Conservation (phyloP, 1,140 invertebrate species). For the Zaprionus lachaisei region DNA sequence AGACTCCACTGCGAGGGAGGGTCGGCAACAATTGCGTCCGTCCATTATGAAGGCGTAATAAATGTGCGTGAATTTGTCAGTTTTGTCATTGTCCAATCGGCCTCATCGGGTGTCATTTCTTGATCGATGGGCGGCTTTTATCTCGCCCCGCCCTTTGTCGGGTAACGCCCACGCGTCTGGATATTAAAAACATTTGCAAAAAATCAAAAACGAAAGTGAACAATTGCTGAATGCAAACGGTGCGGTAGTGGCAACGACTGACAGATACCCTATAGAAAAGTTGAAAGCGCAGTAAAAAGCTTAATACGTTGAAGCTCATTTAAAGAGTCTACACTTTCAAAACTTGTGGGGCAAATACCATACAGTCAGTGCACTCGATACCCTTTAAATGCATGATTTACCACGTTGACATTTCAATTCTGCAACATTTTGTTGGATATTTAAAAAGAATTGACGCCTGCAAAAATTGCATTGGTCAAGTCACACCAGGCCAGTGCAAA, state of each 20-base stretch:
- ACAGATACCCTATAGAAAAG: not conserved
- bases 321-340: not conserved
- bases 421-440: conserved; percentile 2
- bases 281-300: not conserved
- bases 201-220: conserved; percentile 5
- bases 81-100: conserved; percentile 49
- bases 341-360: not conserved
- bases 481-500: not conserved
- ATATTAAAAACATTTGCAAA: conserved; percentile 11
- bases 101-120: conserved; percentile 25
- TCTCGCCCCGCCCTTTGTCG: conserved; percentile 11
- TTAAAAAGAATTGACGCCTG: conserved; percentile 1
- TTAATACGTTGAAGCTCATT: not conserved
- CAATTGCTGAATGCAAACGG: not conserved
- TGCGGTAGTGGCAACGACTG: not conserved
- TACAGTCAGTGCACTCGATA: not conserved
- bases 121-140: conserved; percentile 55
- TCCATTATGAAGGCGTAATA: conserved; percentile 26
- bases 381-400: not conserved
- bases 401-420: not conserved
- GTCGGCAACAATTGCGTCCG: not conserved
- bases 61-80: conserved; percentile 63
- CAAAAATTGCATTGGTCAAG: not conserved
- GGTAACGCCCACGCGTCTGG: conserved; percentile 1
- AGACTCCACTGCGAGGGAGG: not conserved